Base-by-base conservation (phyloP, 2,113 vertebrate genomes). In the Acanthisitta chloris region DNA sequence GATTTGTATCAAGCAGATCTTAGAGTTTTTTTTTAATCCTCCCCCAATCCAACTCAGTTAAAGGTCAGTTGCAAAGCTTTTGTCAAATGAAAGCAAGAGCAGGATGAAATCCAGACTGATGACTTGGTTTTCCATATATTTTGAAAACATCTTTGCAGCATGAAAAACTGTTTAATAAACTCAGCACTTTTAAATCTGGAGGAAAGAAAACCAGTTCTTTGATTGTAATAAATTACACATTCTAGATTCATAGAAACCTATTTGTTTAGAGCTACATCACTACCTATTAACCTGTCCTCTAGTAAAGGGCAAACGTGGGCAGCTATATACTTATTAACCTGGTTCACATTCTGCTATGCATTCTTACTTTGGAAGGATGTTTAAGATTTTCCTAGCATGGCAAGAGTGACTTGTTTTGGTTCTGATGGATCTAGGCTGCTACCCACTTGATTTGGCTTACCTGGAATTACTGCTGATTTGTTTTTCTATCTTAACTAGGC, bases 121-220 rank as follows among this genome's bases (percentile, higher is more conserved):
- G 4, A 19, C 6, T 66, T 52, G 3, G 15, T 85, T 76, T 69
- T 57, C 16, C 6, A 18, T 6, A 42, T 4, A 24, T 43, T 90
- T 70, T 65, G 15, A 80, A 92, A 86, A 48, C 6, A 24, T 16
- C 17, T 87, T 57, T 66, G 9, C 7, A 43, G 3, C 1, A 31
- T 42, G 21, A 70, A 82, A 77, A 80, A 20, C 21, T 36, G 73
- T 58, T 76, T 69, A 34, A 2, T 66, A 17, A 80, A 78, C 4
- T 42, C 45, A 49, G 3, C 6, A 42, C 11, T 74, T 69, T 73
- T 55, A 80, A 84, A 86, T 62, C 8, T 78, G 15, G 6, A 73
- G 26, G 3, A 4, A 88, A 80, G 8, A 26, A 59, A 54, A 2
- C 0, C 12, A 36, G 7, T 0, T 13, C 12, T 58, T 55, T 71